Evolutionary conservation across 2,797 vertebrate genomes (phyloP), one percentile per base, ranked within the genome.

Genomic region (Odontamblyopus lacepedii): DNA sequence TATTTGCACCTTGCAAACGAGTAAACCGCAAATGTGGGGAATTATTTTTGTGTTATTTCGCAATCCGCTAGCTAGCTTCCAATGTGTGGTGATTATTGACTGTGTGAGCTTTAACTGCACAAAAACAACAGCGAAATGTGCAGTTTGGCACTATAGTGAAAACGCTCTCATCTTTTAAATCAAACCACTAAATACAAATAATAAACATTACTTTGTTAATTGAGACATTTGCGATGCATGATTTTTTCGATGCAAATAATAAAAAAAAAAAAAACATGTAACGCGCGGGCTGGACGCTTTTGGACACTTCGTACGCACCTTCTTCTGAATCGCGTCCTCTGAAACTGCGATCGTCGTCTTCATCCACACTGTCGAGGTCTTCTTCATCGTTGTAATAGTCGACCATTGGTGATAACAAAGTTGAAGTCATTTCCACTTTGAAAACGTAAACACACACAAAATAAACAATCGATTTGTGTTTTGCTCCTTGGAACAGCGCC

Each of bases 331-430:
- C 97, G 76, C 97, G 95, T 38, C 95, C 96, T 67, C 97, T 95
- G 74, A 96, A 96, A 88, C 97, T 98, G 23, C 96, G 95, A 72
- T 98, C 97, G 41, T 98, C 97, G 68, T 98, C 97, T 62, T 98
- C 97, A 2, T 98, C 97, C 84, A 98, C 96, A 74, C 96, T 97
- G 73, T 97, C 96, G 38, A 98, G 95, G 51, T 98, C 96, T 75
- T 98, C 96, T 76, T 98, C 97, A 19, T 98, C 97, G 0, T 98
- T 98, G 78, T 97, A 99, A 88, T 97, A 98, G 83, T 98, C 97
- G 76, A 96, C 95, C 69, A 95, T 93, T 1, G 96, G 95, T 6
- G 95, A 95, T 51, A 96, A 79, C 75, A 95, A 87, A 77, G 95
- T 93, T 11, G 95, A 94, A 68, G 94, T 89, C 95, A 95, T 95